phyloP scores from a whole-genome alignment of 2,797 vertebrate species.

The Bucorvus abyssinicus region DNA sequence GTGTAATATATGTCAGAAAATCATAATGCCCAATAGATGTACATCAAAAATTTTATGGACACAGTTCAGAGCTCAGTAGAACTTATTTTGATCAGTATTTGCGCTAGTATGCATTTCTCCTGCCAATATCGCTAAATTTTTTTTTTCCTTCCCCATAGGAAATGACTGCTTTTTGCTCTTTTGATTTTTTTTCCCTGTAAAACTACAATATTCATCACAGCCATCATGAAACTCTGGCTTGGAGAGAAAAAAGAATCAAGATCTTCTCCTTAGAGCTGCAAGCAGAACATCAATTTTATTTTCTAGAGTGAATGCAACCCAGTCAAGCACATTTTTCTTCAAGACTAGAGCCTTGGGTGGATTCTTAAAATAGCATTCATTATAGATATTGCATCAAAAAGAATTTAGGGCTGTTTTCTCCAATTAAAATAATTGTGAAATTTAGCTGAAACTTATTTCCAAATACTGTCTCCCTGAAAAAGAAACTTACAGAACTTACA shows the following conservation, averaged over 20 bases:
- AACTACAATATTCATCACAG: background rate
- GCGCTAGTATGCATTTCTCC: background rate
- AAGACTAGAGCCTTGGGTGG: background rate
- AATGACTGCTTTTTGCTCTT: background rate
- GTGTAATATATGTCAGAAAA: background rate
- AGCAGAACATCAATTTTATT: background rate
- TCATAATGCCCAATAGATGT: background rate
- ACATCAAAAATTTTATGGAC: background rate
- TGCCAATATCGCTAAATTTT: background rate
- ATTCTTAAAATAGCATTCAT: constrained; percentile 35
- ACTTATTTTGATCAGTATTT: background rate
- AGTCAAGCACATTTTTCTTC: constrained; percentile 23
- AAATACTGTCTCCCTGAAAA: background rate
- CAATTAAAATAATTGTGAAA: constrained; percentile 8
- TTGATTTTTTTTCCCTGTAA: fast-evolving
- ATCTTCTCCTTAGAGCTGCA: background rate
- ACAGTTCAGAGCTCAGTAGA: background rate
- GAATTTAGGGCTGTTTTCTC: background rate
- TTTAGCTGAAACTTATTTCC: background rate
- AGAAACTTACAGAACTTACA: background rate
- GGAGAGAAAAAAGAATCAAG: background rate
- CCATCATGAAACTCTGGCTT: background rate
- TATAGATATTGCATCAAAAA: constrained; percentile 7
- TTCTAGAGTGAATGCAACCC: background rate
- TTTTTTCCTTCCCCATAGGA: background rate